Evolutionary conservation across 1,140 invertebrate species (phyloP), one percentile per base, ranked within the genome.

Genomic region (Drosophila suzukii): DNA sequence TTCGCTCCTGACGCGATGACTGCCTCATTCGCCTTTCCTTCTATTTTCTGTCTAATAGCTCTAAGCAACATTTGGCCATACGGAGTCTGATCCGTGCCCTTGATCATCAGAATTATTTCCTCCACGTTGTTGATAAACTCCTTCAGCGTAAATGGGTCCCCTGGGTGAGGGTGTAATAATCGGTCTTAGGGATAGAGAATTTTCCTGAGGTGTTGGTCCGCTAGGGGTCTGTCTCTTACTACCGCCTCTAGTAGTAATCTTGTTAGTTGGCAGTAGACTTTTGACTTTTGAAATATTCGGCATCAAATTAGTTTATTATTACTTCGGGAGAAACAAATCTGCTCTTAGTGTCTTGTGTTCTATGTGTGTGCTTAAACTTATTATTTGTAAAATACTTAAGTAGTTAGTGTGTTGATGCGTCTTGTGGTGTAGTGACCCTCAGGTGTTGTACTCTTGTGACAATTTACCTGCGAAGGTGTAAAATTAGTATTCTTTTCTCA

Each of bases 241-340:
- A 46, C 43, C 43, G 17, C 43, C 43, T 46, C 15, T 20, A 46
- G 43, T 46, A 24, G 0, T 24, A 46, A 43, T 43, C 38, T 13
- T 39, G 12, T 39, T 39, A 39, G 38, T 39, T 13, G 38, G 38
- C 12, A 39, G 13, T 39, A 39, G 13, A 12, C 38, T 39, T 4
- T n/a, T 39, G 3, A 39, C 13, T 39, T 39, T 39, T n/a, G 13
- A 39, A 39, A 39, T 2, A 36, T 54, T 38, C 4, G 51, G 51
- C 32, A 54, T 38, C 13, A 38, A 54, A 10, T 54, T 12, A 38
- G 8, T 38, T 54, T 38, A 38, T 38, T 54, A 8, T 38, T 38
- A 54, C 32, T 38, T 38, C 20, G 4, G 51, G 51, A 32, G 32
- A 32, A 8, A 32, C 30, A 36, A 36, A 12, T 36, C 36, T 36